Evolutionary conservation across 30 jellyfish, hydroid and myxozoan species (phyloP).

Genomic region (Chrysaora quinquecirrha): DNA sequence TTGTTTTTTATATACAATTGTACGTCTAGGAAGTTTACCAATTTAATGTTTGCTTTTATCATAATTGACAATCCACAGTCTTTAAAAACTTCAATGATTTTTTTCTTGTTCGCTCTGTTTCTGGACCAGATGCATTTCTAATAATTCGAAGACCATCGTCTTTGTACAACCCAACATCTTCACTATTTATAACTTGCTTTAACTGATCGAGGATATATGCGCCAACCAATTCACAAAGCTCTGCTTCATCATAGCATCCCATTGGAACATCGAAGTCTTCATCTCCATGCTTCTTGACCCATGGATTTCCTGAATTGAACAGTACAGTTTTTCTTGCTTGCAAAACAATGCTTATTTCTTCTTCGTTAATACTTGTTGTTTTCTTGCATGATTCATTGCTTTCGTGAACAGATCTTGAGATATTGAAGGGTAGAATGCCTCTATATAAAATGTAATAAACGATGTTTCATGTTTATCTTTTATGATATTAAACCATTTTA

Average conservation of each 20-base stretch:
- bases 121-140: not conserved
- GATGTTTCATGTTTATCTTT: conserved; percentile 28
- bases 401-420: not conserved
- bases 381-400: conserved; percentile 31
- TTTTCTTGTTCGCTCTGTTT: not conserved
- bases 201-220: not conserved
- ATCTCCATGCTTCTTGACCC: not conserved
- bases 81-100: not conserved
- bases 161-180: conserved; percentile 40
- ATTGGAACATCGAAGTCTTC: not conserved
- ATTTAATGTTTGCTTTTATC: not conserved
- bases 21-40: not conserved
- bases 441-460: conserved; percentile 59
- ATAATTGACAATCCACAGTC: not conserved
- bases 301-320: conserved; percentile 6
- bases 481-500: not conserved
- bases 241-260: conserved; percentile 7
- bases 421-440: conserved; percentile 12
- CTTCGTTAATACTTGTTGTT: conserved; percentile 20
- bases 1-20: not conserved
- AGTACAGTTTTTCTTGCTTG: conserved; percentile 72
- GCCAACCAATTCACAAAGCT: not conserved
- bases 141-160: conserved; percentile 42
- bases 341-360: conserved; percentile 28
- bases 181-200: conserved; percentile 40